phyloP scores from a whole-genome alignment of 1,140 invertebrate genomes.

The Microvelia longipes region DNA sequence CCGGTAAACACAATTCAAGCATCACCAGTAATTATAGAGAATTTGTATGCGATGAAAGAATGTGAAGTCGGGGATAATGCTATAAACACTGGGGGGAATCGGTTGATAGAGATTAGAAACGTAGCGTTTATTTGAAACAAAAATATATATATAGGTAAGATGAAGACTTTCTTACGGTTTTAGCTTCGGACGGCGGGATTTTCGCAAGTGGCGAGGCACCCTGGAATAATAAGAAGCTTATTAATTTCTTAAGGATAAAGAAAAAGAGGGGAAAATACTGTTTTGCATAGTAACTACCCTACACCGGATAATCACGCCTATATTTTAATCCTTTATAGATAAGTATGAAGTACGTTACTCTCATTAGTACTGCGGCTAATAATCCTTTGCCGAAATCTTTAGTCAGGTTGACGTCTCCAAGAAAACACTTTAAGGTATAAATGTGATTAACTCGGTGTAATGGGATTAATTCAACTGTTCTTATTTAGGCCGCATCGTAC shows the following conservation, averaged over 20 bases:
- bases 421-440: too few species aligned
- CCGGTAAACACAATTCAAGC: not conserved
- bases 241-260: conserved; percentile 15
- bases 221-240: conserved; percentile 16
- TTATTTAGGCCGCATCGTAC: too few species aligned
- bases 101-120: conserved; percentile 11
- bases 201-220: conserved; percentile 13
- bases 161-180: not conserved
- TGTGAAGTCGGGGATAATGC: not conserved
- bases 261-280: conserved; percentile 7
- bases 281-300: conserved; percentile 15
- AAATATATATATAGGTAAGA: too few species aligned
- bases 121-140: conserved; percentile 11
- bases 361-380: too few species aligned
- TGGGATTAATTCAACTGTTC: too few species aligned
- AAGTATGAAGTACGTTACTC: not conserved
- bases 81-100: conserved; percentile 7
- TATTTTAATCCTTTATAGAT: not conserved
- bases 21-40: conserved; percentile 3
- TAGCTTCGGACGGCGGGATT: not conserved
- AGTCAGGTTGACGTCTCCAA: too few species aligned
- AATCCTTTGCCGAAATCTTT: too few species aligned
- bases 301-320: conserved; percentile 5
- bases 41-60: conserved; percentile 1
- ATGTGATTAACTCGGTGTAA: too few species aligned